Conservation (phyloP, 2,113 vertebrate species). For the Astur gentilis region DNA sequence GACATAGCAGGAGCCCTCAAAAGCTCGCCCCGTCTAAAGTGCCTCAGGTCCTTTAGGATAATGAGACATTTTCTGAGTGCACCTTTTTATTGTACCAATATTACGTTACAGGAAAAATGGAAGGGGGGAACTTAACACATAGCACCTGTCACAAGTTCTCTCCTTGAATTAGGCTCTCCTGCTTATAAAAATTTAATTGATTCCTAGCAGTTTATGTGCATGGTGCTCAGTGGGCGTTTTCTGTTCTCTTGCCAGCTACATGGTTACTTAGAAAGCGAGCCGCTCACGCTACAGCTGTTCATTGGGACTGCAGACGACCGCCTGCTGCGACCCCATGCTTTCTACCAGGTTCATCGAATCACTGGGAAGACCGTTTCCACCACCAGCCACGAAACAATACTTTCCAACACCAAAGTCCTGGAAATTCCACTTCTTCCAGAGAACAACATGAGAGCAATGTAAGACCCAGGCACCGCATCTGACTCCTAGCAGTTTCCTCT, state of each 20-base stretch:
- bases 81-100: conserved; percentile 63
- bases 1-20: neutral
- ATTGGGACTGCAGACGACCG: conserved; percentile 97
- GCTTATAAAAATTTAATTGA: conserved; percentile 53
- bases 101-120: conserved; percentile 9
- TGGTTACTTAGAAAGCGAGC: conserved; percentile 91
- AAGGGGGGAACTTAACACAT: conserved; percentile 7
- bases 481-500: neutral
- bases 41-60: conserved; percentile 41
- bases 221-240: conserved; percentile 72
- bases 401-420: conserved; percentile 94
- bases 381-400: conserved; percentile 91
- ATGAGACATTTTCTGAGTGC: conserved; percentile 51
- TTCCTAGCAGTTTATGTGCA: conserved; percentile 9
- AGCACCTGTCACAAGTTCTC: conserved; percentile 59
- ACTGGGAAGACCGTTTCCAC: conserved; percentile 95
- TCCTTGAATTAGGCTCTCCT: conserved; percentile 24
- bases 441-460: conserved; percentile 95
- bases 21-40: neutral
- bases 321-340: conserved; percentile 93
- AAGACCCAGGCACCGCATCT: conserved; percentile 20
- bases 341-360: conserved; percentile 98
- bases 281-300: conserved; percentile 95
- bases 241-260: conserved; percentile 88
- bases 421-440: conserved; percentile 94